These are phyloP conservation scores for Synchiropus splendidus DNA, from an alignment of 2,113 vertebrate species.

Conservation along the genomic window DNA sequence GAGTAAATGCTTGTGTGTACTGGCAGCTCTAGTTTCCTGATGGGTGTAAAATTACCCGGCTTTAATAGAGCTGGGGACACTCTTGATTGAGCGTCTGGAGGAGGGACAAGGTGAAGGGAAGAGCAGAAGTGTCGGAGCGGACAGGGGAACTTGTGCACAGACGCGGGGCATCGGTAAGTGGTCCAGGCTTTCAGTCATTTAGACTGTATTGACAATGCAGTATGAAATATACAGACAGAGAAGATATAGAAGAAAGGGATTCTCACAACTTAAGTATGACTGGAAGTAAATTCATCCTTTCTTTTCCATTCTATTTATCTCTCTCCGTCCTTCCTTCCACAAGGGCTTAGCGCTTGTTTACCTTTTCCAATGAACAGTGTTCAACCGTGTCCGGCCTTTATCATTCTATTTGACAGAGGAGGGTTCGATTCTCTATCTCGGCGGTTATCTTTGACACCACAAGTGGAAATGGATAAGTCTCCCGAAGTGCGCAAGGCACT, in stretches of 20 bases:
- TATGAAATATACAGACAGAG: too few species aligned
- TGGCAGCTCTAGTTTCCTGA: slow-evolving; percentile 52
- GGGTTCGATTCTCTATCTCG: slow-evolving; percentile 29
- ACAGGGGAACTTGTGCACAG: slow-evolving; percentile 44
- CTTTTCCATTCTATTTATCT: slow-evolving; percentile 2
- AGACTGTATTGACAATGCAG: too few species aligned
- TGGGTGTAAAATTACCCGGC: slow-evolving; percentile 56
- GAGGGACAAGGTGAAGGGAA: slow-evolving; percentile 39
- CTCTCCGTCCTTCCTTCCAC: slow-evolving; percentile 7
- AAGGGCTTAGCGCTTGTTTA: background rate
- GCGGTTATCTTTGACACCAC: slow-evolving; percentile 33
- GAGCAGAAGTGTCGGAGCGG: slow-evolving; percentile 22
- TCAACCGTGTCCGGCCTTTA: background rate
- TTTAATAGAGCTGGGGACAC: slow-evolving; percentile 50
- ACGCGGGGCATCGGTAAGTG: slow-evolving; percentile 39
- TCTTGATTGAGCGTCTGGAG: slow-evolving; percentile 56
- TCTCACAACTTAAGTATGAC: too few species aligned
- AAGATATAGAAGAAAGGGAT: too few species aligned
- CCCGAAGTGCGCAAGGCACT: slow-evolving; percentile 30
- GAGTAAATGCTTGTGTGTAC: slow-evolving; percentile 15
- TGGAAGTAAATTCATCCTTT: background rate
- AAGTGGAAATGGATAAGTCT: slow-evolving; percentile 50
- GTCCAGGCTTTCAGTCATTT: too few species aligned
- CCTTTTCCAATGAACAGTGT: too few species aligned
- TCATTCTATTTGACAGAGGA: slow-evolving; percentile 25